Conservation (phyloP, 2,797 vertebrate genomes). For the Sebastes jordani region DNA sequence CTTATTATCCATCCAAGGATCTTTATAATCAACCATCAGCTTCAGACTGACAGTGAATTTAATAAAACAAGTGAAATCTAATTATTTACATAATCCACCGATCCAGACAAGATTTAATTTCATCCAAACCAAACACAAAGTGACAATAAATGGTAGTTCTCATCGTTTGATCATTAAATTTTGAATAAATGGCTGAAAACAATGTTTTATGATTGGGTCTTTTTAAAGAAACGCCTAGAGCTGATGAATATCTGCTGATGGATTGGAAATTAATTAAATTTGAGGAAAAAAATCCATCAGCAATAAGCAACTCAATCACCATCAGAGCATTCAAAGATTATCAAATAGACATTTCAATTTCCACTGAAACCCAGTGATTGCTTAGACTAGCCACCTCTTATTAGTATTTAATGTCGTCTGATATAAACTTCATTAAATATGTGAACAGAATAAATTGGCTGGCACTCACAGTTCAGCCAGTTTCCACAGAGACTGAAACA, state of each 20-base stretch:
- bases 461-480: conserved; percentile 81
- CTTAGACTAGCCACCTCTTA: neutral
- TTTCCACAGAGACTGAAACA: conserved; percentile 84
- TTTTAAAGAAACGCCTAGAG: neutral
- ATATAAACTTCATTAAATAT: neutral
- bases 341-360: neutral
- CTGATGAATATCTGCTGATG: neutral
- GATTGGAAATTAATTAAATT: neutral
- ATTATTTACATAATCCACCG: neutral
- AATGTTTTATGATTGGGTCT: neutral
- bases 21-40: neutral
- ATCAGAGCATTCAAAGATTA: neutral
- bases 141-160: neutral
- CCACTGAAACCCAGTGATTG: neutral
- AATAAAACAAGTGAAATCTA: neutral
- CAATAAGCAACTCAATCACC: neutral
- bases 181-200: neutral
- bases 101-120: neutral
- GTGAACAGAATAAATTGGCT: neutral
- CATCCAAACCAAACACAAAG: neutral
- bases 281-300: neutral
- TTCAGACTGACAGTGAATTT: neutral
- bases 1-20: neutral
- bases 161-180: neutral
- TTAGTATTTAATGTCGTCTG: neutral